phyloP scores from a whole-genome alignment of 2,797 vertebrate species.

The Peromyscus melanophrys region DNA sequence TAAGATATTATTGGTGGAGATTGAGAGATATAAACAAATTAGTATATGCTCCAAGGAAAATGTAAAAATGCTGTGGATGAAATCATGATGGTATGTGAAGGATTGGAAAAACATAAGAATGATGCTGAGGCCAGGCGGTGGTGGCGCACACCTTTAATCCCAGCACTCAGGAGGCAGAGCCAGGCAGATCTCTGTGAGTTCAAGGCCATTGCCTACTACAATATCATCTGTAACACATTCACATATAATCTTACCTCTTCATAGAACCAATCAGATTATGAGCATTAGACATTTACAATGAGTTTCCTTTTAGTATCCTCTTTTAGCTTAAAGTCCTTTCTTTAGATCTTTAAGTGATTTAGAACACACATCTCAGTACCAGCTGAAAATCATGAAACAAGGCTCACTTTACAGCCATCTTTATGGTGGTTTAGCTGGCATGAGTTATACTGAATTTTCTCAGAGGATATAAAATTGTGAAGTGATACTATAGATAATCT shows the following conservation, averaged over 20 bases:
- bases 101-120: neutral
- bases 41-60: neutral
- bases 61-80: neutral
- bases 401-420: neutral
- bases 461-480: neutral
- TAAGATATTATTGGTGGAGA: neutral
- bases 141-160: too few relatives aligned
- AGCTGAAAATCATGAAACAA: constrained; percentile 10
- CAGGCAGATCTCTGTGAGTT: too few relatives aligned
- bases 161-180: too few relatives aligned
- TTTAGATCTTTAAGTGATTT: neutral
- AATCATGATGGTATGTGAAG: neutral
- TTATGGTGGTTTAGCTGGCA: neutral
- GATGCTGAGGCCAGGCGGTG: too few relatives aligned
- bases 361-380: neutral
- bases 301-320: neutral
- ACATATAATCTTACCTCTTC: neutral
- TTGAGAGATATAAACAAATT: neutral
- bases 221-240: neutral
- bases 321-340: neutral
- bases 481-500: neutral
- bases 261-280: neutral
- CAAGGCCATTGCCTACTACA: neutral
- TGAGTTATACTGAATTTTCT: neutral
- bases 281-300: neutral